Conservation (phyloP, 2,888 invertebrate species). For the Acrobasis consociella region DNA sequence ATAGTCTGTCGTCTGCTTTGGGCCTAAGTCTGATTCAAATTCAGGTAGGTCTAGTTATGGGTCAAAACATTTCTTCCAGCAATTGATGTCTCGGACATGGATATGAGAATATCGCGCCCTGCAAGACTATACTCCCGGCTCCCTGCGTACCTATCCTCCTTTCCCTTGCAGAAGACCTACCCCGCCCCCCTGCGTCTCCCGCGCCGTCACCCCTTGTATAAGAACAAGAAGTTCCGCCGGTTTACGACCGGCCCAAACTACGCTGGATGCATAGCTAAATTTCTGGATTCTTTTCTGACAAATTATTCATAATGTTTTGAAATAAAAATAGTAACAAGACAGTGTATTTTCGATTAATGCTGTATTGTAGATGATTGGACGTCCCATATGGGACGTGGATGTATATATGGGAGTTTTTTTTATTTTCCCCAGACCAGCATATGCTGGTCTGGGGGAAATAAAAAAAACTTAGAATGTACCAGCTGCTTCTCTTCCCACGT, state of each 20-base stretch:
- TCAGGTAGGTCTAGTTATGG: background rate
- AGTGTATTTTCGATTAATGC: too few relatives aligned
- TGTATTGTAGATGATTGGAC: too few relatives aligned
- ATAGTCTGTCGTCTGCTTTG: too few relatives aligned
- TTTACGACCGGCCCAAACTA: constrained; percentile 35
- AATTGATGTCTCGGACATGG: constrained; percentile 10
- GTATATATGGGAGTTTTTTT: too few relatives aligned
- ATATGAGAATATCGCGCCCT: constrained; percentile 30
- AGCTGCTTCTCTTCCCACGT: too few relatives aligned
- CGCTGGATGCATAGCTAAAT: constrained; percentile 59
- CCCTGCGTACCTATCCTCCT: constrained; percentile 28
- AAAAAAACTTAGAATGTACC: too few relatives aligned
- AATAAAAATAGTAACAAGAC: background rate
- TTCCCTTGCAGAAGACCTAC: constrained; percentile 19
- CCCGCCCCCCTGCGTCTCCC: constrained; percentile 1
- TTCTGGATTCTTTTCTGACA: constrained; percentile 65
- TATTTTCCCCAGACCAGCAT: too few relatives aligned
- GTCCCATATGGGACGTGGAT: too few relatives aligned
- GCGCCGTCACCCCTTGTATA: background rate
- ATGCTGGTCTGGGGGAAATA: too few relatives aligned
- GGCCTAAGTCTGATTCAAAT: too few relatives aligned
- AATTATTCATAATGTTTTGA: constrained; percentile 46
- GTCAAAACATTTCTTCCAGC: background rate
- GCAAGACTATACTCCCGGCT: constrained; percentile 12
- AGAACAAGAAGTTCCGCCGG: background rate